Base-by-base conservation (phyloP, 2,113 vertebrate species). In the Sterna hirundo region DNA sequence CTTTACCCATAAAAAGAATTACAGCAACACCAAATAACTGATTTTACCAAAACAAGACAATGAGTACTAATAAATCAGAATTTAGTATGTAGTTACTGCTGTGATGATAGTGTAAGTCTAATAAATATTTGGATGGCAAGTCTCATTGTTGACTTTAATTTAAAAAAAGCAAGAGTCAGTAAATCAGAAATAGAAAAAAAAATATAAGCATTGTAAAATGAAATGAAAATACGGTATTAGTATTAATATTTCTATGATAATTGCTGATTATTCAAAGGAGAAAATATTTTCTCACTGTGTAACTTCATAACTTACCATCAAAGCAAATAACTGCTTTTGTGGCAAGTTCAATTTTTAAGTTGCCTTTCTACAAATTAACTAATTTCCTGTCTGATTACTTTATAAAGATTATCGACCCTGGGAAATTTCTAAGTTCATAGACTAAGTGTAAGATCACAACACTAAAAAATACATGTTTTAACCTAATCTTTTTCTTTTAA, bases 211-310 rank as follows among this genome's bases (percentile, higher is more conserved):
- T 47, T 95, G 78, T 71, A 89, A 97, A 96, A 94, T 61, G 44
- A 80, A 93, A 94, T 82, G 91, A 29, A 97, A 90, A 91, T 92
- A 80, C 80, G 86, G 32, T 86, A 70, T 91, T 62, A 83, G 64
- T 76, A 49, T 74, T 92, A 49, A 61, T 86, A 80, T 66, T 61
- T 95, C 87, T 78, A 81, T 40, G 42, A 90, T 42, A 88, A 81
- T 80, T 91, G 46, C 58, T 91, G 90, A 95, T 88, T 46, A 25
- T 68, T 82, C 51, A 46, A 69, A 89, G 49, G 5, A 72, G 30
- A 81, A 88, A 80, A 23, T 55, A 46, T 55, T 86, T 79, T 75
- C 20, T 44, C n/a, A 62, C 21, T 44, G 25, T 55, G 55, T 42
- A 68, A 77, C 17, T 83, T 86, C 11, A 13, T 38, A 77, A 76